These are phyloP conservation scores for Antheraea assamensis DNA, from an alignment of 2,888 invertebrate genomes.

Conservation along the genomic window DNA sequence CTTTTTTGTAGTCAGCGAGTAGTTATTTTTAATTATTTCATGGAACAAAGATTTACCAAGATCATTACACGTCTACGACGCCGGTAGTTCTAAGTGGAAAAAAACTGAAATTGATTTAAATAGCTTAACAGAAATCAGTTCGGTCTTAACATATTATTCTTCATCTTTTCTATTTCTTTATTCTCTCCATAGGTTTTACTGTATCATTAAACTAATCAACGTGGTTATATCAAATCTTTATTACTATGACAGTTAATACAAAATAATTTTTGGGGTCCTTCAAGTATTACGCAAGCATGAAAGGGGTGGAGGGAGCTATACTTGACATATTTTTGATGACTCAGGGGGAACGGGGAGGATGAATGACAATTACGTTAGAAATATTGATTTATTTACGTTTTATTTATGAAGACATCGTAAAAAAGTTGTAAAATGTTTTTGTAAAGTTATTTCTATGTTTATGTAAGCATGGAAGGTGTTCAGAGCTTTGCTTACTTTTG, in stretches of 20 bases:
- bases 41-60: background rate
- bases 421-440: too few species aligned
- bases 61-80: background rate
- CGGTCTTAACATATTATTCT: background rate
- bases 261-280: too few species aligned
- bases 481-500: background rate
- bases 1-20: slow-evolving; percentile 56
- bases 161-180: background rate
- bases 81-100: too few species aligned
- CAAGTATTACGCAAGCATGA: too few species aligned
- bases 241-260: background rate
- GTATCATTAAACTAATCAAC: background rate
- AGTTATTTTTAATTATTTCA: background rate
- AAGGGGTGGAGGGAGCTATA: too few species aligned
- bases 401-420: too few species aligned
- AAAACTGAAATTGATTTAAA: background rate
- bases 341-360: too few species aligned
- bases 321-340: too few species aligned
- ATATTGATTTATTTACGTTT: too few species aligned
- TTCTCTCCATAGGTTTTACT: background rate
- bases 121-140: background rate
- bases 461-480: background rate
- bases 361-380: too few species aligned
- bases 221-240: background rate
- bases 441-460: too few species aligned